These are phyloP conservation scores for Lethrus apterus DNA, from an alignment of 1,140 invertebrate genomes.

Conservation along the genomic window DNA sequence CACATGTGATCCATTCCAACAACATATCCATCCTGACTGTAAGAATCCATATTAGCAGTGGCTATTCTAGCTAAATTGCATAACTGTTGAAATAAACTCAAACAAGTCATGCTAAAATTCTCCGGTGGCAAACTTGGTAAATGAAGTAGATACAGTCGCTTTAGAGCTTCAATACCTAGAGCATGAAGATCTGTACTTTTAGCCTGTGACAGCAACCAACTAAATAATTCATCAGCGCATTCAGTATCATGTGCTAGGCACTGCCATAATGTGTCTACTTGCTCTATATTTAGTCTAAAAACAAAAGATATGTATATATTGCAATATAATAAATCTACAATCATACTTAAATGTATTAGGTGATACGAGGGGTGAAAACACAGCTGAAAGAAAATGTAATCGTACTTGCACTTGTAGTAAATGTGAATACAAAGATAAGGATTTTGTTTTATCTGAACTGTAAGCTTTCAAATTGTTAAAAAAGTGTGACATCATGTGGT, in stretches of 20 bases:
- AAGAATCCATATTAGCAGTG: slow-evolving; percentile 43
- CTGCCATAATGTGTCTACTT: slow-evolving; percentile 84
- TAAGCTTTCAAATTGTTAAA: slow-evolving; percentile 76
- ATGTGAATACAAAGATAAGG: slow-evolving; percentile 62
- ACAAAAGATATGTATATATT: slow-evolving; percentile 11
- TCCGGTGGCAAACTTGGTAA: slow-evolving; percentile 81
- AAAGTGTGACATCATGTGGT: slow-evolving; percentile 87
- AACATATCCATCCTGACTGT: slow-evolving; percentile 46
- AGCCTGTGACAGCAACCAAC: slow-evolving; percentile 84
- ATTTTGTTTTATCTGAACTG: slow-evolving; percentile 34
- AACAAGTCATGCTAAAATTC: slow-evolving; percentile 82
- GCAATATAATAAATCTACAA: slow-evolving; percentile 8
- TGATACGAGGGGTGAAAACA: slow-evolving; percentile 84
- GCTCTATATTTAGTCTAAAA: slow-evolving; percentile 72
- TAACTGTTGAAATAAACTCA: slow-evolving; percentile 85
- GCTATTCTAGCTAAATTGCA: slow-evolving; percentile 76
- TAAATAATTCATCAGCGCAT: slow-evolving; percentile 85
- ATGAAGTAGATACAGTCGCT: slow-evolving; percentile 83
- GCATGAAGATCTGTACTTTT: slow-evolving; percentile 88
- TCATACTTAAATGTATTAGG: slow-evolving; percentile 73
- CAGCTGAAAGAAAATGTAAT: slow-evolving; percentile 83
- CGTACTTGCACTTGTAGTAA: slow-evolving; percentile 85
- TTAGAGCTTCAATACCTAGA: slow-evolving; percentile 73
- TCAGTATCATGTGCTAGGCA: slow-evolving; percentile 77
- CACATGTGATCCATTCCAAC: slow-evolving; percentile 89